Percentiles rank a stretch among this genome's conserved stretches.
These are phyloP conservation scores for Hiodon alosoides DNA, from an alignment of 2,113 vertebrate species.

Conservation along the genomic window DNA sequence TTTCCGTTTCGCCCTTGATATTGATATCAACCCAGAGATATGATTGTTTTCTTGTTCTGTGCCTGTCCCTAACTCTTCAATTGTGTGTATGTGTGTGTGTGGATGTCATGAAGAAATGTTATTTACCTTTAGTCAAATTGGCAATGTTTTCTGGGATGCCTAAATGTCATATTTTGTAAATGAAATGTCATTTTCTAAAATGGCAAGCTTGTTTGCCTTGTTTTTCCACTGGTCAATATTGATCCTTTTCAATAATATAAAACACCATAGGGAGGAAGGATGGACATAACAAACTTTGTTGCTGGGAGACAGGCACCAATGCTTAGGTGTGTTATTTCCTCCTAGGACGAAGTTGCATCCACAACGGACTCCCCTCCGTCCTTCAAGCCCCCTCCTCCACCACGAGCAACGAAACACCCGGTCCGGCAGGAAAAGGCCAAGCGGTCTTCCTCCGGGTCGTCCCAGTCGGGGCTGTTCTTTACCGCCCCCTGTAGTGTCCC, in stretches of 20 bases:
- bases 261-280: not conserved
- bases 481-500: conserved; percentile 57
- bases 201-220: conserved; percentile 29
- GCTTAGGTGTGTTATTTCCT: conserved; percentile 9
- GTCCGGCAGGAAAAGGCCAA: conserved; percentile 45
- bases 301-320: not conserved
- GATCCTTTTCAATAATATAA: conserved; percentile 22
- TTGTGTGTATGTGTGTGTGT: too few relatives aligned
- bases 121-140: conserved; percentile 23
- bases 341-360: conserved; percentile 70
- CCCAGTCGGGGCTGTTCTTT: conserved; percentile 66
- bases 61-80: too few relatives aligned
- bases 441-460: conserved; percentile 61
- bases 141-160: conserved; percentile 14
- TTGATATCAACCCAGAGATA: too few relatives aligned
- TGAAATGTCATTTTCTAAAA: conserved; percentile 24
- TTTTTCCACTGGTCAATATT: conserved; percentile 8
- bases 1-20: too few relatives aligned
- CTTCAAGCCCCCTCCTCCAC: conserved; percentile 55
- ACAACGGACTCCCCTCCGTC: conserved; percentile 58
- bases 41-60: too few relatives aligned
- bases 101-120: not conserved
- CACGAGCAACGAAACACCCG: conserved; percentile 32
- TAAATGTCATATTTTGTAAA: conserved; percentile 32
- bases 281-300: not conserved